Conservation (phyloP, 2,888 invertebrate genomes). For the Entomobrya proxima region DNA sequence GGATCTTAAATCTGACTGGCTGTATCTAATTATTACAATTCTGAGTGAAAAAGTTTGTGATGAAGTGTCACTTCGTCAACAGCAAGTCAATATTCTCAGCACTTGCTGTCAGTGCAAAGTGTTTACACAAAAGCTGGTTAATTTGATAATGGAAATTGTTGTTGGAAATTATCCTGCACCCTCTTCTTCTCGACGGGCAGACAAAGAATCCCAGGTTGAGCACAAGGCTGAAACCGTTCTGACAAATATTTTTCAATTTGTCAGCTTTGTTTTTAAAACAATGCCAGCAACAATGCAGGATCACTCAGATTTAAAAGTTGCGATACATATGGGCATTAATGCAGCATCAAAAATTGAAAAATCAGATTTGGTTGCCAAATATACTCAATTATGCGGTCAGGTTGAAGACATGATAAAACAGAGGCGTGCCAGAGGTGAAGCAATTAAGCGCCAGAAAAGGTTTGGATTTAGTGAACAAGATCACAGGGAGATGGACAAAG, state of each 20-base stretch:
- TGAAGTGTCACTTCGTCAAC: constrained; percentile 30
- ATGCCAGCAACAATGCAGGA: constrained; percentile 48
- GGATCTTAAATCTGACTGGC: constrained; percentile 49
- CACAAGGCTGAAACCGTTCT: constrained; percentile 39
- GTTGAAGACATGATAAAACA: no score
- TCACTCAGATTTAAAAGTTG: constrained; percentile 23
- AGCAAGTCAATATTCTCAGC: constrained; percentile 53
- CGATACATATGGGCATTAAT: constrained; percentile 34
- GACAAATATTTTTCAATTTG: constrained; percentile 40
- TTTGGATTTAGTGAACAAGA: no score
- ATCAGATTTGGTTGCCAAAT: no score
- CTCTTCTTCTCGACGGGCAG: neutral
- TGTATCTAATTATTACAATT: constrained; percentile 57
- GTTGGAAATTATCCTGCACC: neutral
- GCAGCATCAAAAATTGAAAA: neutral
- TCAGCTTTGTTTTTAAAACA: constrained; percentile 17
- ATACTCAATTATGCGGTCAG: no score
- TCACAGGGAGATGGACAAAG: no score
- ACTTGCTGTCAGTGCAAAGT: constrained; percentile 10
- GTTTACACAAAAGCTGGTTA: constrained; percentile 45
- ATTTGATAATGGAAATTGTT: constrained; percentile 8
- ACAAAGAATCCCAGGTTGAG: constrained; percentile 46
- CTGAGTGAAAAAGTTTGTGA: constrained; percentile 66
- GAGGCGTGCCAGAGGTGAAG: no score
- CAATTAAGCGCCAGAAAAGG: no score